phyloP scores from a whole-genome alignment of 2,113 vertebrate genomes.

The Hippocampus zosterae region DNA sequence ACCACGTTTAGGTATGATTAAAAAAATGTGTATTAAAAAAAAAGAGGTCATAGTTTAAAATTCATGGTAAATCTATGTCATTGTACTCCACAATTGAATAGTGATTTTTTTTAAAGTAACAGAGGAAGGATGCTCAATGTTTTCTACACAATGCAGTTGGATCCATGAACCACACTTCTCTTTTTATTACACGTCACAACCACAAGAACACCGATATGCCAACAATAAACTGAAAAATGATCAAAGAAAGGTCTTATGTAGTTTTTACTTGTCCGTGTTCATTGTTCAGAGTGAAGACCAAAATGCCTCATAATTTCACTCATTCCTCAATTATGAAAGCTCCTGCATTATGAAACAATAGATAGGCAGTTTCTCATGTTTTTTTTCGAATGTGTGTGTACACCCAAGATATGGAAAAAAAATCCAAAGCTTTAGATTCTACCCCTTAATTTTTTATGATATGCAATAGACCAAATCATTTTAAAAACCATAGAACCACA shows the following conservation, averaged over 20 bases:
- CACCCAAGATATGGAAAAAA: no score
- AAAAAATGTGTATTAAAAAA: conserved; percentile 54
- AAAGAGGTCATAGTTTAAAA: conserved; percentile 56
- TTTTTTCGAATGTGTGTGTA: background rate
- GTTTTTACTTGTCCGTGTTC: conserved; percentile 17
- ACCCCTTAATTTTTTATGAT: no score
- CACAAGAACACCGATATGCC: conserved; percentile 59
- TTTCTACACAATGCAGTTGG: conserved; percentile 46
- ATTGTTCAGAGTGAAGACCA: background rate
- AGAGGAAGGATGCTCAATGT: conserved; percentile 22
- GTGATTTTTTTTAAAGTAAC: conserved; percentile 51
- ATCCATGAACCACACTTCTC: conserved; percentile 41
- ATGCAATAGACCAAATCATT: no score
- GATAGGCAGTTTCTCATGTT: no score
- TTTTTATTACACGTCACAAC: conserved; percentile 49
- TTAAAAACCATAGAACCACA: no score
- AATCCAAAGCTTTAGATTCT: no score
- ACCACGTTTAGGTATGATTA: conserved; percentile 59
- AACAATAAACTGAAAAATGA: conserved; percentile 67
- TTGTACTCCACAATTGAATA: conserved; percentile 66
- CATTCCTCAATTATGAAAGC: no score
- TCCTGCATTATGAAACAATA: no score
- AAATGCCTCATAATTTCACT: background rate
- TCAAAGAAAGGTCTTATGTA: conserved; percentile 36
- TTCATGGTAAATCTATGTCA: conserved; percentile 69